Evolutionary conservation across 2,888 invertebrate species (phyloP).

Genomic region (Sisyra nigra): DNA sequence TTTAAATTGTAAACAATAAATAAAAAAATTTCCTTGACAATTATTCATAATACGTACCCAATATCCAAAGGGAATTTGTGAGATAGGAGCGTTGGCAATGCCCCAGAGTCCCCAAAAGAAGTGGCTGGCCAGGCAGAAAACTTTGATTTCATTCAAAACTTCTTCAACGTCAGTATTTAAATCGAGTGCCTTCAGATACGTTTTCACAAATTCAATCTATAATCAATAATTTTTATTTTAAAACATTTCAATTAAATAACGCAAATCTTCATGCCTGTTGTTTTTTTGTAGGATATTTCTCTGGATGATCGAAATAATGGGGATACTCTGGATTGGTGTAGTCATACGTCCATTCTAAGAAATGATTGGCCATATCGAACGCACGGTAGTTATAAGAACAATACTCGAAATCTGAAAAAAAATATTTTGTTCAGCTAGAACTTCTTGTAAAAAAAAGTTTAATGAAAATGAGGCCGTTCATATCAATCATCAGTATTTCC

Average conservation of each 20-base stretch:
- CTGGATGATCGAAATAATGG: constrained; percentile 50
- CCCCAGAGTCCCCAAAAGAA: constrained; percentile 93
- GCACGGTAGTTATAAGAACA: constrained; percentile 89
- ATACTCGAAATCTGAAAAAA: constrained; percentile 66
- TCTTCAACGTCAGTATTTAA: constrained; percentile 21
- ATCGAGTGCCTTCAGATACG: constrained; percentile 33
- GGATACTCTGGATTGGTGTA: constrained; percentile 67
- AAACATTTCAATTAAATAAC: constrained; percentile 6
- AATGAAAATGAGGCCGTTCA: not conserved
- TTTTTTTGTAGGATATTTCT: constrained; percentile 56
- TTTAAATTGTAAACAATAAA: not conserved
- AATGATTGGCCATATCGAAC: constrained; percentile 90
- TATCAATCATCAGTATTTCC: too few species aligned
- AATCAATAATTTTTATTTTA: constrained; percentile 8
- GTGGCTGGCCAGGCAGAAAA: constrained; percentile 77
- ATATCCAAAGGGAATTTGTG: constrained; percentile 86
- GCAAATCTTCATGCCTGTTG: constrained; percentile 47
- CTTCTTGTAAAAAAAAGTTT: not conserved
- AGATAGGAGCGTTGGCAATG: constrained; percentile 70
- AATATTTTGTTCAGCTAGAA: too few species aligned
- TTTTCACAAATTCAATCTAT: constrained; percentile 32
- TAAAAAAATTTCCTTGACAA: not conserved
- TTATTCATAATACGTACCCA: constrained; percentile 42
- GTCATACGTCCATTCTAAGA: constrained; percentile 83
- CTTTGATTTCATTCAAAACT: constrained; percentile 49